Conservation (phyloP, 2,888 invertebrate species). For the Hydrotaea diabolus region DNA sequence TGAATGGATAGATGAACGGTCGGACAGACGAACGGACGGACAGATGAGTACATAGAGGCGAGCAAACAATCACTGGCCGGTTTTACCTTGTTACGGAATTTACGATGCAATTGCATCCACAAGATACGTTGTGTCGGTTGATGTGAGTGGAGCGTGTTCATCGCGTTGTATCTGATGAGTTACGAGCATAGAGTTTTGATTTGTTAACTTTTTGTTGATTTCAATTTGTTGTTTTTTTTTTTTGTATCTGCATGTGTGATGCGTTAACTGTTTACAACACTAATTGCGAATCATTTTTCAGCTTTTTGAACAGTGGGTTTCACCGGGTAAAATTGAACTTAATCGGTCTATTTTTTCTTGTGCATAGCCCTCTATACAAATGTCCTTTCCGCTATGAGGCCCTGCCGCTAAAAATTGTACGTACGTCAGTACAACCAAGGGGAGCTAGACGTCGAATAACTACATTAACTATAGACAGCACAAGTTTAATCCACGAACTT, state of each 20-base stretch:
- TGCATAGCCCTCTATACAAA: too few relatives aligned
- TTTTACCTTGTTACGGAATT: slow-evolving; percentile 62
- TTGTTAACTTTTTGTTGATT: slow-evolving; percentile 29
- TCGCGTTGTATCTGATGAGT: slow-evolving; percentile 5
- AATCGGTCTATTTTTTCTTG: too few relatives aligned
- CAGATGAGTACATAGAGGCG: not conserved
- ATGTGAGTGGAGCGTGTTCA: not conserved
- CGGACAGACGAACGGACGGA: not conserved
- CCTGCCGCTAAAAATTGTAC: too few relatives aligned
- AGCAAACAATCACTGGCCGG: not conserved
- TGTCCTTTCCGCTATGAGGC: too few relatives aligned
- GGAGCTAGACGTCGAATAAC: too few relatives aligned
- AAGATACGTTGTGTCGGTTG: slow-evolving; percentile 39
- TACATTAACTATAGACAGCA: too few relatives aligned
- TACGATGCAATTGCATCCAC: slow-evolving; percentile 66
- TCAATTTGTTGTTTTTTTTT: not conserved
- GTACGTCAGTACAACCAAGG: too few relatives aligned
- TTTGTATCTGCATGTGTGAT: not conserved
- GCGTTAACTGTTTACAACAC: not conserved
- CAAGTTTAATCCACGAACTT: too few relatives aligned
- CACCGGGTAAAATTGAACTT: too few relatives aligned
- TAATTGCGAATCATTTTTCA: too few relatives aligned
- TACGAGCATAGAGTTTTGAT: slow-evolving; percentile 23
- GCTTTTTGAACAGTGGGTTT: too few relatives aligned
- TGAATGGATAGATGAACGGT: not conserved